Evolutionary conservation across 2,888 invertebrate species (phyloP).

Genomic region (Tridacna gigas): DNA sequence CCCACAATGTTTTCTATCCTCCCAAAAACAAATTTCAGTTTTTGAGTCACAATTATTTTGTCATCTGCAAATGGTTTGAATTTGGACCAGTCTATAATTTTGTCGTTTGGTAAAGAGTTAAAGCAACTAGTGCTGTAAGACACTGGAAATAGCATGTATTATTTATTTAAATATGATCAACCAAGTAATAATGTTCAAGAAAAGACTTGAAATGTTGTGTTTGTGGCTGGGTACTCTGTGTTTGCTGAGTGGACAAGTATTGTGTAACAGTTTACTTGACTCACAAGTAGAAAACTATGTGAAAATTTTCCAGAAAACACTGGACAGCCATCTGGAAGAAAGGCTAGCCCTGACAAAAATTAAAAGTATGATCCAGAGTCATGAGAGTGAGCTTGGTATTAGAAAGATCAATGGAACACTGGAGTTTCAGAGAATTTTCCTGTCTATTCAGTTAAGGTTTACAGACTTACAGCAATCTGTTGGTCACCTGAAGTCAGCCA

Average conservation of each 20-base stretch:
- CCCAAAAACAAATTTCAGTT: too few relatives aligned
- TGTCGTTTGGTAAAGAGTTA: too few relatives aligned
- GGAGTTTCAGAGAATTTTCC: conserved; percentile 40
- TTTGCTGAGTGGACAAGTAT: too few relatives aligned
- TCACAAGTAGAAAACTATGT: conserved; percentile 30
- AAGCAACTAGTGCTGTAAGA: too few relatives aligned
- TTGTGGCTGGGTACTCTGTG: too few relatives aligned
- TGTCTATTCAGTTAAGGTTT: conserved; percentile 39
- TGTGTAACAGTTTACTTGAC: conserved; percentile 5
- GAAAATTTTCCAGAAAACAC: conserved; percentile 34
- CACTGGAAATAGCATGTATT: too few relatives aligned
- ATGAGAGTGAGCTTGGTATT: conserved; percentile 38
- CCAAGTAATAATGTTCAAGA: too few relatives aligned
- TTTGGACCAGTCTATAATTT: too few relatives aligned
- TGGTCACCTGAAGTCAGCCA: conserved; percentile 34
- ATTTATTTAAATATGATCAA: too few relatives aligned
- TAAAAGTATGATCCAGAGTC: conserved; percentile 37
- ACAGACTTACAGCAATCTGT: conserved; percentile 42
- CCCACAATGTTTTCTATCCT: background rate
- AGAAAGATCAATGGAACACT: conserved; percentile 39
- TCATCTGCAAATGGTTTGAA: too few relatives aligned
- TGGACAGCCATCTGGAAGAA: conserved; percentile 49
- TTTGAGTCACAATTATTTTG: too few relatives aligned
- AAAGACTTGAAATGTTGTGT: too few relatives aligned
- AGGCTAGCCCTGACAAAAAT: conserved; percentile 39